A percentile compares a stretch with the other conserved stretches of the same genome.
Conservation (phyloP, 2,888 invertebrate genomes). For the Acleris emargana region DNA sequence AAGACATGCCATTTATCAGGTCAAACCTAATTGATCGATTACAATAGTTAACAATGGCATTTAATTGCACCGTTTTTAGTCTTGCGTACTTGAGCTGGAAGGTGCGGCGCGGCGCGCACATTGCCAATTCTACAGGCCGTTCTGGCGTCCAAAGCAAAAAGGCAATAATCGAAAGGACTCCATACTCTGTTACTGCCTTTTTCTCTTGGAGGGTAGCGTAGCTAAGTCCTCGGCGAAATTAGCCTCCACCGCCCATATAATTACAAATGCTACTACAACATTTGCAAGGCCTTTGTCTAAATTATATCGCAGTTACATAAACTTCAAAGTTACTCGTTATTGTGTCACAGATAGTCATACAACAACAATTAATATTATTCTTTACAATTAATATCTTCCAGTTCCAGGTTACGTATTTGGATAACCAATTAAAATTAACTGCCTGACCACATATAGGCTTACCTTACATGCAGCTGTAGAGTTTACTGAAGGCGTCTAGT, state of each 20-base stretch:
- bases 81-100: conserved; percentile 1
- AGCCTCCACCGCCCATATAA: conserved; percentile 10
- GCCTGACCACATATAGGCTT: not conserved
- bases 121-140: not conserved
- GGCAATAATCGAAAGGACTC: too few species aligned
- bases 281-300: conserved; percentile 23
- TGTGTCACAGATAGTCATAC: conserved; percentile 13
- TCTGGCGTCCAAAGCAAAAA: too few species aligned
- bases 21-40: conserved; percentile 1
- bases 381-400: conserved; percentile 11
- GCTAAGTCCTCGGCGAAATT: not conserved
- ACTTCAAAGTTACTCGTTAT: conserved; percentile 12
- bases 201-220: too few species aligned
- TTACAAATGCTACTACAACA: conserved; percentile 12
- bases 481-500: conserved; percentile 1
- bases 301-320: conserved; percentile 22
- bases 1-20: not conserved
- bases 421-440: conserved; percentile 10
- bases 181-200: too few species aligned
- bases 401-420: conserved; percentile 13
- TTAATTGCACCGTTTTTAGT: not conserved
- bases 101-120: conserved; percentile 21
- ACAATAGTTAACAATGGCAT: conserved; percentile 3
- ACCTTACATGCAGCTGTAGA: not conserved
- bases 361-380: conserved; percentile 20